phyloP scores from a whole-genome alignment of 2,888 invertebrate genomes.

The Dorcus parallelipipedus region DNA sequence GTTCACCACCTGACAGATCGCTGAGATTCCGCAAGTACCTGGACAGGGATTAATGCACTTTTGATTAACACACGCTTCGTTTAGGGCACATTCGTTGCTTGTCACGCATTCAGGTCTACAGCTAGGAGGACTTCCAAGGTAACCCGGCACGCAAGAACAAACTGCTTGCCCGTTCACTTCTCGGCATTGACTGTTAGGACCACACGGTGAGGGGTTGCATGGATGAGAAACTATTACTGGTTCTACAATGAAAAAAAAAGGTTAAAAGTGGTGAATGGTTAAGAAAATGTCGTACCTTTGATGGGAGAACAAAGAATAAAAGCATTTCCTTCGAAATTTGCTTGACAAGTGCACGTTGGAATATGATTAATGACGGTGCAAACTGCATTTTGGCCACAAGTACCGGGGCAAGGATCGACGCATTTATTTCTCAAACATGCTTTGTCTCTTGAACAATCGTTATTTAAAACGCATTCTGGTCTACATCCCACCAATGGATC shows the following conservation, averaged over 20 bases:
- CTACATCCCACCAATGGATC: slow-evolving; percentile 70
- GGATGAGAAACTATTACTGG: slow-evolving; percentile 48
- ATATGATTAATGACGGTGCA: slow-evolving; percentile 73
- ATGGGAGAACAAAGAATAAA: slow-evolving; percentile 57
- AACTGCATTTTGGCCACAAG: slow-evolving; percentile 69
- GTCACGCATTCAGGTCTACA: slow-evolving; percentile 75
- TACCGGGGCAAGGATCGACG: slow-evolving; percentile 62
- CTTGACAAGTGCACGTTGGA: slow-evolving; percentile 69
- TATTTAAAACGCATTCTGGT: slow-evolving; percentile 68
- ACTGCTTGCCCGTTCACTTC: slow-evolving; percentile 69
- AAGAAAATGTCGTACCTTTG: slow-evolving; percentile 35
- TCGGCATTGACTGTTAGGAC: slow-evolving; percentile 74
- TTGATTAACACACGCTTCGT: slow-evolving; percentile 72
- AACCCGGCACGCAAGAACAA: slow-evolving; percentile 69
- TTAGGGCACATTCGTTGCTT: slow-evolving; percentile 71
- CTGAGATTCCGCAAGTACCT: slow-evolving; percentile 74
- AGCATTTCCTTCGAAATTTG: slow-evolving; percentile 66
- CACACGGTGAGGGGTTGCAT: slow-evolving; percentile 72
- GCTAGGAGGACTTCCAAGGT: slow-evolving; percentile 71
- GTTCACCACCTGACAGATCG: slow-evolving; percentile 73
- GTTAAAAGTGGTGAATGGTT: background rate
- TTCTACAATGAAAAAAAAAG: slow-evolving; percentile 17
- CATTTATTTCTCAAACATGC: slow-evolving; percentile 68
- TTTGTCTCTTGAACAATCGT: slow-evolving; percentile 60
- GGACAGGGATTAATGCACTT: slow-evolving; percentile 81